Evolutionary conservation across 2,797 vertebrate genomes (phyloP).

Genomic region (Myotis planiceps): DNA sequence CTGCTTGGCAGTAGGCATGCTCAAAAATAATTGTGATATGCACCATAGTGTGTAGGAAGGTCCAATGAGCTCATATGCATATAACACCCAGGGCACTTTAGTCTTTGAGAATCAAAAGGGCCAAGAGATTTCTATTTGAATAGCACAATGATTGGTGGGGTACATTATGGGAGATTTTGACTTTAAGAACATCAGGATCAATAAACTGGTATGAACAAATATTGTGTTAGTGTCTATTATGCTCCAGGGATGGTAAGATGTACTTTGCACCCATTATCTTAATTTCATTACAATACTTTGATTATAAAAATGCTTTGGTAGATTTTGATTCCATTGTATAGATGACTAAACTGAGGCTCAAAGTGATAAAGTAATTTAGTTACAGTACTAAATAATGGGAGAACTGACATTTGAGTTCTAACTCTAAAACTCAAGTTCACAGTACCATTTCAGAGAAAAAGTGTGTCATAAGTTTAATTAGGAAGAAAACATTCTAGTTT

Average conservation of each 20-base stretch:
- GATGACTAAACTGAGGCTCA: not conserved
- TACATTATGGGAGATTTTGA: not conserved
- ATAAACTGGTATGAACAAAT: not conserved
- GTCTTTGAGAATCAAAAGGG: not conserved
- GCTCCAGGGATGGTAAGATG: not conserved
- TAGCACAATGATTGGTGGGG: not conserved
- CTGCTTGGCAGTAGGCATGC: not conserved
- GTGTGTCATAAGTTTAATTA: not conserved
- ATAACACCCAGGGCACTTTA: not conserved
- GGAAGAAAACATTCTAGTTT: constrained; percentile 3
- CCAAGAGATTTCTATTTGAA: not conserved
- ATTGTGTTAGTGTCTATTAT: not conserved
- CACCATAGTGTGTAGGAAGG: not conserved
- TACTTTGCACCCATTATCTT: not conserved
- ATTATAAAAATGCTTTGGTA: not conserved
- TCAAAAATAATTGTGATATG: not conserved
- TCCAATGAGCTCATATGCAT: not conserved
- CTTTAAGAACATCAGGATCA: not conserved
- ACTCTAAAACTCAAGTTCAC: constrained; percentile 14
- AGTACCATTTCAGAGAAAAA: not conserved
- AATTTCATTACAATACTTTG: not conserved
- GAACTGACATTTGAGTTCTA: not conserved
- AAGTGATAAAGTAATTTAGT: not conserved
- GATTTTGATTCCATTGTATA: constrained; percentile 8
- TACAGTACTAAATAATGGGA: not conserved